Evolutionary conservation across 2,888 invertebrate genomes (phyloP), one percentile per base, ranked within the genome.

Genomic region (Phlogophora meticulosa): DNA sequence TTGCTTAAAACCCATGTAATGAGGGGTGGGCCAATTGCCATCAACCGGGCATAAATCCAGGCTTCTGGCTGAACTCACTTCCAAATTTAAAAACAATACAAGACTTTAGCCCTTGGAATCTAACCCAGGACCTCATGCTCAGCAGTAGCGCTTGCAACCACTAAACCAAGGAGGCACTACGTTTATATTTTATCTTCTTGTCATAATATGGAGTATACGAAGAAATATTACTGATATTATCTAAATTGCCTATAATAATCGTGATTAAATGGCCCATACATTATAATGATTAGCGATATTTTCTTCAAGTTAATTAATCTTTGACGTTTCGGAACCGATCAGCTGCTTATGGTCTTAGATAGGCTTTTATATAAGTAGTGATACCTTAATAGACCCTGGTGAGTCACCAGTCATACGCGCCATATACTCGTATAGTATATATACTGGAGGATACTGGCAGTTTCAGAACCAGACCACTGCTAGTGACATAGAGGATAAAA

Each of bases 231-330:
- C 28, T 51, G 75, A 76, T 76, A 43, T 0, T 32, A 76, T 76
- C 75, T 76, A 43, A 76, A 76, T 76, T 34, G 48, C 58, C 52
- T 34, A 52, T 62, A 76, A 76, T 62, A 40, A 32, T 40, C 38
- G 58, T 32, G 38, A 42, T n/a, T 40, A 17, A 72, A 67, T 62
- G 51, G 15, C 55, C 17, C 36, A 72, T 66, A 61, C 0, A 51
- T 72, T 53, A 62, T 58, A 42, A 48, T 43, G 34, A 74, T 32
- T 48, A 28, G 57, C 55, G 28, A 74, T 70, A 63, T 56, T 56
- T 57, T 69, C 46, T 32, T 51, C n/a, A 17, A 45, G 58, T 28
- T 28, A 55, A 36, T 56, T n/a, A 42, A 58, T 49, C 13, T 53
- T 61, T 42, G 51, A 60, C n/a, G 36, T 46, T 40, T 53, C 11